These are phyloP conservation scores for Leucania comma DNA, from an alignment of 2,888 invertebrate genomes.

Conservation along the genomic window DNA sequence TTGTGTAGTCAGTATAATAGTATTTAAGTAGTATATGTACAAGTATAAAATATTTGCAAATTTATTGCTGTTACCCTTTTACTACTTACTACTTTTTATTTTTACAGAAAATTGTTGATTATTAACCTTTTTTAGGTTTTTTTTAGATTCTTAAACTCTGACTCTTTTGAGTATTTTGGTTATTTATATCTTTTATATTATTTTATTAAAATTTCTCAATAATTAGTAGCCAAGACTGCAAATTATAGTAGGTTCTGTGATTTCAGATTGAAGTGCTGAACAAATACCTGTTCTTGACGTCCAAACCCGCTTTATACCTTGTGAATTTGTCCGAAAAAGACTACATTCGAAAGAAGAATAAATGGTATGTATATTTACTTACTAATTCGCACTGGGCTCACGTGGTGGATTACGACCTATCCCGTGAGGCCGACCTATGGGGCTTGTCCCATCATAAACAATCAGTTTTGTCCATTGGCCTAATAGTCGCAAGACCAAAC, in stretches of 20 bases:
- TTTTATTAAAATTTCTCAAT: background rate
- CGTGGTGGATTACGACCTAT: no score
- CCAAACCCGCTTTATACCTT: slow-evolving; percentile 99
- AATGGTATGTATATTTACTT: slow-evolving; percentile 92
- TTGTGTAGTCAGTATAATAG: no score
- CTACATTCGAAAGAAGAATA: slow-evolving; percentile 99
- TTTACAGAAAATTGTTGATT: background rate
- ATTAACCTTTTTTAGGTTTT: background rate
- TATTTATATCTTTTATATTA: background rate
- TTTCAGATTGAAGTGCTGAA: slow-evolving; percentile 98
- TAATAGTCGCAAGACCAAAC: background rate
- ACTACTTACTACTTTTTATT: no score
- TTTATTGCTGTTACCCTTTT: no score
- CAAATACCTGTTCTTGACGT: slow-evolving; percentile 98
- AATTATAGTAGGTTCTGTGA: background rate
- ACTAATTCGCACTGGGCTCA: background rate
- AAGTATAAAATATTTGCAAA: background rate
- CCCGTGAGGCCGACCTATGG: no score
- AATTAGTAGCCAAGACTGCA: background rate
- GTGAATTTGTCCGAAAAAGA: slow-evolving; percentile 99
- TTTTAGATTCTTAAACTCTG: no score
- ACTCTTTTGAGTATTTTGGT: background rate
- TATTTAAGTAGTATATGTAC: background rate
- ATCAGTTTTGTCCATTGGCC: background rate
- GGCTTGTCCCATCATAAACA: no score